Evolutionary conservation across 2,888 invertebrate genomes (phyloP).

Genomic region (Eupithecia tripunctaria): DNA sequence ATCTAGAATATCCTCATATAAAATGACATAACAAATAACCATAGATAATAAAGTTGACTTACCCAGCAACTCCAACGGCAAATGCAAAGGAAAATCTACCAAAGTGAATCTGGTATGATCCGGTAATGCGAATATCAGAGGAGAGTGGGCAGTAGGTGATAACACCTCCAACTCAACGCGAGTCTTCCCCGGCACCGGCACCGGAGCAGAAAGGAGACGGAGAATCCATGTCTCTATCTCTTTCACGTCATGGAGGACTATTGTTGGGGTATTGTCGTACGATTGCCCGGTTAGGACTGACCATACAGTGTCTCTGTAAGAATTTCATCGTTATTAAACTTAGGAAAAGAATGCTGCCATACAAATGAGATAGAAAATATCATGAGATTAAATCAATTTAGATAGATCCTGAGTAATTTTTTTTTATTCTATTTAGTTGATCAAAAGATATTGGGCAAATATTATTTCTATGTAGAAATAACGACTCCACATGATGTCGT

Average conservation of each 20-base stretch:
- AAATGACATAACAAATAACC: background rate
- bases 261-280: slow-evolving; percentile 91
- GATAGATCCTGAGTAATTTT: no score
- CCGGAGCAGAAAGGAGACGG: slow-evolving; percentile 97
- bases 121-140: slow-evolving; percentile 96
- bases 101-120: slow-evolving; percentile 98
- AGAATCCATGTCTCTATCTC: slow-evolving; percentile 99
- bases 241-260: slow-evolving; percentile 97
- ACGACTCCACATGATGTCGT: background rate
- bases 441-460: no score
- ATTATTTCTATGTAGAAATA: no score
- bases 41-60: slow-evolving; percentile 43
- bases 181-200: slow-evolving; percentile 98
- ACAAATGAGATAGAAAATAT: background rate
- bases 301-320: slow-evolving; percentile 96
- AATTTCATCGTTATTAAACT: background rate
- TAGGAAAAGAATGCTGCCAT: background rate
- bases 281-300: slow-evolving; percentile 94
- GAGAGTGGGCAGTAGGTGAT: slow-evolving; percentile 92
- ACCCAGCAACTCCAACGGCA: slow-evolving; percentile 97
- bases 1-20: no score
- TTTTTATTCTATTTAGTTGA: no score
- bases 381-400: no score
- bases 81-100: slow-evolving; percentile 98
- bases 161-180: slow-evolving; percentile 92